Evolutionary conservation across 2,888 invertebrate species (phyloP), one percentile per base, ranked within the genome.

Genomic region (Creontiades dilutus): DNA sequence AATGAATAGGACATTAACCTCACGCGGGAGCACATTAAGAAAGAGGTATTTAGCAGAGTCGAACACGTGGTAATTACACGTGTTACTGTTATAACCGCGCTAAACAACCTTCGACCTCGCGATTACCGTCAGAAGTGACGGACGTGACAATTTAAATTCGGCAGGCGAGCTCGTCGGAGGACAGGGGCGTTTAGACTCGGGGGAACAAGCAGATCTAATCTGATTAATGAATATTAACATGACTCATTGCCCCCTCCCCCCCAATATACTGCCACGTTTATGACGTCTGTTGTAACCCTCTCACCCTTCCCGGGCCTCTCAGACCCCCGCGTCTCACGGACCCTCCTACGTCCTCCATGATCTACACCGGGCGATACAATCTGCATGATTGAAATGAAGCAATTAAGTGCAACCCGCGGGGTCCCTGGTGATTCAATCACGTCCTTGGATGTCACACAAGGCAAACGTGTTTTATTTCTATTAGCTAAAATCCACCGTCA

Each of bases 131-230:
- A 86, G 7, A 23, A 23, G 12, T 61, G 28, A n/a, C 76, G 28
- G 86, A 47, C 48, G 86, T 23, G 47, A 75, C 86, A 86, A 86
- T 86, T 86, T 75, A 75, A 86, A 86, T 86, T 85, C 75, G 86
- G 46, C 68, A 23, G 28, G 13, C 14, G 61, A 28, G 27, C 57
- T 28, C 47, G 37, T 16, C 85, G 68, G 9, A 57, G 85, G 14
- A 11, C 12, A 11, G 68, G 47, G 86, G 48, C 86, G 86, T 86
- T 76, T 75, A 47, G 61, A 19, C 86, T 28, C 86, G 4, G 47
- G 86, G 86, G 86, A 86, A 86, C 86, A 86, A 86, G 86, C 86
- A 86, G 86, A 86, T 86, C 86, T 86, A 86, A 86, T 86, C 86
- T 86, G 86, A 86, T 86, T 86, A 86, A 86, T 86, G 86, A 86